Conservation (phyloP, 2,888 invertebrate species). For the Diabrotica balteata region DNA sequence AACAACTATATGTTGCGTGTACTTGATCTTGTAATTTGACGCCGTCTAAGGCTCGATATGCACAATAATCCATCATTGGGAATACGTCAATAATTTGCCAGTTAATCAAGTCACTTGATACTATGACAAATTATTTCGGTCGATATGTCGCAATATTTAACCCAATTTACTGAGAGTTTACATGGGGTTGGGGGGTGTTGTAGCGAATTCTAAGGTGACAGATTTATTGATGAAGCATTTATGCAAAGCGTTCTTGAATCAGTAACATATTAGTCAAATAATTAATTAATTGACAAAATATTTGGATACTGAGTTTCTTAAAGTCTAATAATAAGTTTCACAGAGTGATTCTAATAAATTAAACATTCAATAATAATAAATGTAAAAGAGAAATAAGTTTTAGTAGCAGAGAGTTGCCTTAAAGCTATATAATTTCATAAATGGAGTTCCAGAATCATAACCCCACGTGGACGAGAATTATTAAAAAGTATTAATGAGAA, state of each 20-base stretch:
- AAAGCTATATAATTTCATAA: no score
- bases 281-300: no score
- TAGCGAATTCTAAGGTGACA: not conserved
- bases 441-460: no score
- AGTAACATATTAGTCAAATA: no score
- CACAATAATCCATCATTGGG: conserved; percentile 21
- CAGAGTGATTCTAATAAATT: no score
- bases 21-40: conserved; percentile 28
- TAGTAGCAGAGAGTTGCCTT: no score
- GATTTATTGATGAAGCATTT: conserved; percentile 1
- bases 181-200: not conserved
- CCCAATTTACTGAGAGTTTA: not conserved
- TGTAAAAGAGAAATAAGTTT: no score
- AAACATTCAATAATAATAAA: no score
- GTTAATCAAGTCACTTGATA: conserved; percentile 20
- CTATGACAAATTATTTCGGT: conserved; percentile 23
- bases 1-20: conserved; percentile 22
- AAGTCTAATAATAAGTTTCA: no score
- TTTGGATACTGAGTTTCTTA: no score
- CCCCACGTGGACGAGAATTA: no score
- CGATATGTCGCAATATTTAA: conserved; percentile 7
- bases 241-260: not conserved
- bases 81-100: conserved; percentile 22
- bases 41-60: conserved; percentile 18
- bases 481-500: no score